phyloP scores from a whole-genome alignment of 1,140 invertebrate genomes.

The Lineus longissimus region DNA sequence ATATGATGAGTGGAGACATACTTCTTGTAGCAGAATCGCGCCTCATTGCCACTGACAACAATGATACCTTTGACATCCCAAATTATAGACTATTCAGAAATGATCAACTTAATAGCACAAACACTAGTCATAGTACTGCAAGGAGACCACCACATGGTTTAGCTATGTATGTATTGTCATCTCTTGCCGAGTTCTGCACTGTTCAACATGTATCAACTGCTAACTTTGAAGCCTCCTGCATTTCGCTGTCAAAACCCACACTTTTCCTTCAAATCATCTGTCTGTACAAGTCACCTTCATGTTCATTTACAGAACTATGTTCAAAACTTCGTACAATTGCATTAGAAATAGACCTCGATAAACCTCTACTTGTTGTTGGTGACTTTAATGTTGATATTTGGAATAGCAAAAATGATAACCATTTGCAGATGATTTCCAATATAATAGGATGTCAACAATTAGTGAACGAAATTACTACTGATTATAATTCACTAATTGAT shows the following conservation, averaged over 20 bases:
- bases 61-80: not conserved
- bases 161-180: not conserved
- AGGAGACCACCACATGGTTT: not conserved
- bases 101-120: not conserved
- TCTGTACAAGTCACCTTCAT: not conserved
- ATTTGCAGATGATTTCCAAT: too few species aligned
- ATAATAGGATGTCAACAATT: too few species aligned
- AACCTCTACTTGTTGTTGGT: not conserved
- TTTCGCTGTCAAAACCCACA: not conserved
- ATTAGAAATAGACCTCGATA: not conserved
- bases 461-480: too few species aligned
- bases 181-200: not conserved
- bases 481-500: too few species aligned
- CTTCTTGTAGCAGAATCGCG: not conserved
- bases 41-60: not conserved
- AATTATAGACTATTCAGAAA: not conserved
- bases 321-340: not conserved
- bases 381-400: not conserved
- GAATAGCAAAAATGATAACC: not conserved
- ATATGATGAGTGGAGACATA: not conserved
- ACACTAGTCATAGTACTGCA: too few species aligned
- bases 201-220: not conserved
- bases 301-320: not conserved
- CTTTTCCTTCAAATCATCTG: not conserved
- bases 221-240: not conserved